Conservation (phyloP, 1,140 invertebrate genomes). For the Thaumatotibia leucotreta region DNA sequence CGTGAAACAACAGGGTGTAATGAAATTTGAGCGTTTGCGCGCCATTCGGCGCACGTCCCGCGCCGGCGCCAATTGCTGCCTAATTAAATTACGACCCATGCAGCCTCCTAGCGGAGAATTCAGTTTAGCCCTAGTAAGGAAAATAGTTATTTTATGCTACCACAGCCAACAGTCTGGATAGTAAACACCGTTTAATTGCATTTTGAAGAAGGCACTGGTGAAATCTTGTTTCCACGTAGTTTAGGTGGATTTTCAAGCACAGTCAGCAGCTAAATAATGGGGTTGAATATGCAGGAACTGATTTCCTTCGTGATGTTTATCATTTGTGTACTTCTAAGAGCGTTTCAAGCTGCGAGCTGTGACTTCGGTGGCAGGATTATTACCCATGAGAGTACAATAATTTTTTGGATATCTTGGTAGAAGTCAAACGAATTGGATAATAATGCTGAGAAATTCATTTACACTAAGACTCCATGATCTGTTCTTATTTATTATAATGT, state of each 20-base stretch:
- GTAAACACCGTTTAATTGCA: background rate
- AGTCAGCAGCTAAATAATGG: no score
- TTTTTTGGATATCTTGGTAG: no score
- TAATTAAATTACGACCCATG: conserved; percentile 56
- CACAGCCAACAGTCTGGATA: background rate
- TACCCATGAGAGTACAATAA: no score
- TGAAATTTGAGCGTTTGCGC: conserved; percentile 51
- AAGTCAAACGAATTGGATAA: no score
- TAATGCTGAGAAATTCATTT: no score
- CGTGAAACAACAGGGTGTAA: conserved; percentile 44
- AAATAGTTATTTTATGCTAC: background rate
- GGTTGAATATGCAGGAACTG: no score
- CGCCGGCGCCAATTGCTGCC: conserved; percentile 50
- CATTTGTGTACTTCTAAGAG: no score
- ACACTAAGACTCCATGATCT: no score
- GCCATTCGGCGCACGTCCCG: conserved; percentile 55
- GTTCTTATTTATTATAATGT: no score
- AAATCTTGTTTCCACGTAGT: background rate
- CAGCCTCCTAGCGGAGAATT: conserved; percentile 29
- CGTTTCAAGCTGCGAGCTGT: no score
- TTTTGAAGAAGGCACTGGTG: background rate
- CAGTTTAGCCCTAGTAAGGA: conserved; percentile 21
- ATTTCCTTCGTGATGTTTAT: no score
- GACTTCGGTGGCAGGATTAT: no score
- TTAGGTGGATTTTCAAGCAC: background rate